Conservation (phyloP, 2,113 vertebrate species). For the Climacteris rufus region DNA sequence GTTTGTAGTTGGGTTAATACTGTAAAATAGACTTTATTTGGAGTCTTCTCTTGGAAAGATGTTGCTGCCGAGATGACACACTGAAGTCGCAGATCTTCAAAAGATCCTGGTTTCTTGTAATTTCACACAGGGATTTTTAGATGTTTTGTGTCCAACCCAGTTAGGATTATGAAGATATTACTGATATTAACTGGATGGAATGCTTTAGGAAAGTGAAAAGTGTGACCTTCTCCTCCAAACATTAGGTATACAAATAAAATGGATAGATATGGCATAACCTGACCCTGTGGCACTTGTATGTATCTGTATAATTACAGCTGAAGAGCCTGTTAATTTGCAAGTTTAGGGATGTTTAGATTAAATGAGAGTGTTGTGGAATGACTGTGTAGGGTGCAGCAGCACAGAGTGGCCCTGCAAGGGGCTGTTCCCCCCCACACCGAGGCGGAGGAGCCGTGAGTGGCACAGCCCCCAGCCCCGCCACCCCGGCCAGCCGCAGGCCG, state of each 20-base stretch:
- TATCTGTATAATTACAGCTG: conserved; percentile 58
- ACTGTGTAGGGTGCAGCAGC: conserved; percentile 5
- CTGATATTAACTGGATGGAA: not conserved
- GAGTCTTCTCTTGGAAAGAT: not conserved
- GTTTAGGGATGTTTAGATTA: conserved; percentile 53
- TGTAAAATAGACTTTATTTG: not conserved
- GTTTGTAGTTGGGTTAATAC: not conserved
- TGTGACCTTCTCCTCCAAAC: not conserved
- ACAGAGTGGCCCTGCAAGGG: not conserved
- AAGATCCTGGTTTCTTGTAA: not conserved
- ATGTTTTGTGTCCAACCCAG: not conserved
- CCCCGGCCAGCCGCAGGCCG: not conserved
- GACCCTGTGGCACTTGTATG: conserved; percentile 50
- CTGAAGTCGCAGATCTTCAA: not conserved
- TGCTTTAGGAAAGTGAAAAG: not conserved
- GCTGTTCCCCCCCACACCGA: not conserved
- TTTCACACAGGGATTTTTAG: not conserved
- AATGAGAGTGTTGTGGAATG: conserved; percentile 35
- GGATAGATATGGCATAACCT: conserved; percentile 2
- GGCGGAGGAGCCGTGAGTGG: not conserved
- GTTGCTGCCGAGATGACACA: not conserved
- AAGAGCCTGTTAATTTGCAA: conserved; percentile 56
- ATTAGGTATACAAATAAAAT: conserved; percentile 18
- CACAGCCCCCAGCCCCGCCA: not conserved
- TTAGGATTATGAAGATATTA: not conserved